These are phyloP conservation scores for Dallia pectoralis DNA, from an alignment of 2,797 vertebrate genomes.

Conservation along the genomic window DNA sequence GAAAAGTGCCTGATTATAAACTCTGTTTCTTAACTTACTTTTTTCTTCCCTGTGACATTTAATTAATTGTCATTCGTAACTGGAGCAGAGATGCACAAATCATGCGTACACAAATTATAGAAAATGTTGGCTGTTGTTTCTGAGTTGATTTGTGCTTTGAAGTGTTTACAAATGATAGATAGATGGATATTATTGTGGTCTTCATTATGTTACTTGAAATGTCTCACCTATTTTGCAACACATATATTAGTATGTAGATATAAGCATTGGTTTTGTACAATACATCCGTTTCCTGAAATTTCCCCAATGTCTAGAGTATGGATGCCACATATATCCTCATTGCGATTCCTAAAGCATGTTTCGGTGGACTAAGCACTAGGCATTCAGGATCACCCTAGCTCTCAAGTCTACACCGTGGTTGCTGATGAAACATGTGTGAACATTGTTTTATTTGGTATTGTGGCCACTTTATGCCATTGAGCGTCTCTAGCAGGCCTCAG, in stretches of 20 bases:
- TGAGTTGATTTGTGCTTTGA: constrained; percentile 12
- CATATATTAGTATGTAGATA: not conserved
- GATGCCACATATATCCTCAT: not conserved
- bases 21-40: not conserved
- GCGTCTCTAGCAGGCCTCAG: constrained; percentile 40
- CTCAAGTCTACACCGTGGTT: constrained; percentile 17
- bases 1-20: too few relatives aligned
- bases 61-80: not conserved
- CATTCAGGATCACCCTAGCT: constrained; percentile 38
- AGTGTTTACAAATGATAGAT: not conserved
- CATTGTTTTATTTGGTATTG: too few relatives aligned
- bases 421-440: too few relatives aligned
- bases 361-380: constrained; percentile 26
- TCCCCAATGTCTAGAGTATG: not conserved
- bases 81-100: constrained; percentile 1
- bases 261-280: not conserved
- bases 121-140: constrained; percentile 12
- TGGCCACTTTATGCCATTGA: constrained; percentile 1
- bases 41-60: not conserved
- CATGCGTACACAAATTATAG: constrained; percentile 10
- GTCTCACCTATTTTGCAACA: constrained; percentile 32
- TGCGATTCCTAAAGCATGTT: constrained; percentile 31
- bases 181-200: not conserved
- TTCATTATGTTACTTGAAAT: constrained; percentile 5
- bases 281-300: not conserved